Evolutionary conservation across 2,888 invertebrate genomes (phyloP), one percentile per base, ranked within the genome.

Genomic region (Metacarcinus magister): DNA sequence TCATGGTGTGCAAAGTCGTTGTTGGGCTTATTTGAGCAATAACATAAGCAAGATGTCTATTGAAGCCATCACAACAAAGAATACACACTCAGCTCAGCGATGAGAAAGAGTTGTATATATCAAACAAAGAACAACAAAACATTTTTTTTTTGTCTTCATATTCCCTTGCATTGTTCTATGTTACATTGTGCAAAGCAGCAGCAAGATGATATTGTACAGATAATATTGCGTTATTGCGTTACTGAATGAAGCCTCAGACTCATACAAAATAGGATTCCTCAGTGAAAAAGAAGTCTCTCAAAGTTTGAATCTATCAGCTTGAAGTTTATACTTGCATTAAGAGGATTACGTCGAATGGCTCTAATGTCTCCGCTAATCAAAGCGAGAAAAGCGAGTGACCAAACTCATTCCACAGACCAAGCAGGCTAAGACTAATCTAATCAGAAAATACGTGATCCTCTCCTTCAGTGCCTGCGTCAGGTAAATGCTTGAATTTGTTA

Each of bases 401-500:
- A 82, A 8, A 32, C 32, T 10, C 82, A 5, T 32, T 32, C 82
- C 67, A 67, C 32, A 0, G 32, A 82, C 82, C 82, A 28, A 32
- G 2, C 28, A 82, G 82, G 13, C 32, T 32, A 8, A 16, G 32
- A 82, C 82, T 13, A 82, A 82, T 82, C 32, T 82, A 32, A 0
- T 32, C 28, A 82, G 19, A 28, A 32, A 82, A 13, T 32, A 82
- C 19, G 82, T 82, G 28, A 82, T 32, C 0, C 82, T 4, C 10
- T 82, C 82, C 82, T 32, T 82, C 19, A n/a, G 82, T 32, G 82
- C 82, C 82, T 28, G 8, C 82, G 28, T 82, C 82, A 32, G 19
- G 82, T 82, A 28, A 82, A 82, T 82, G 32, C 82, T 28, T 82
- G 32, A n/a, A 82, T 82, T 82, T 82, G 82, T 32, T 82, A 32